These are phyloP conservation scores for Bergia puertoricense DNA, from an alignment of 92 coral and sea anemone genomes.

Conservation along the genomic window DNA sequence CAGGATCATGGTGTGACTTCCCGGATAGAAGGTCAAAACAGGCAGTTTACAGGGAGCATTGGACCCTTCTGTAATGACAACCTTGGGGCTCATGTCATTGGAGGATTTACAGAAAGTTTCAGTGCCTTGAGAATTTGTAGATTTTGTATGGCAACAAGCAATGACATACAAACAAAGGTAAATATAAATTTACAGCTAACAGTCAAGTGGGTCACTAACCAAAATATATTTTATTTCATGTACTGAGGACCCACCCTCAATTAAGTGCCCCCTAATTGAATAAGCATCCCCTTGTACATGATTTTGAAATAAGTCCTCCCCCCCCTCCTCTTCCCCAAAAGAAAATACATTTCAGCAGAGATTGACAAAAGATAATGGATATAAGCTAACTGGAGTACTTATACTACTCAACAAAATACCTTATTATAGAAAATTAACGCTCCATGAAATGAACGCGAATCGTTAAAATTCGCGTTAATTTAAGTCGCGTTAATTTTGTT, in stretches of 20 bases:
- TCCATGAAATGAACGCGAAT: too few relatives aligned
- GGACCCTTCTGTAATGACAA: slow-evolving; percentile 72
- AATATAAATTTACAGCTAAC: too few relatives aligned
- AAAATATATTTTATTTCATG: neutral
- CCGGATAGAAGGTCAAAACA: slow-evolving; percentile 52
- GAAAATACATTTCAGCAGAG: neutral
- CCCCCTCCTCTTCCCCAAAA: neutral
- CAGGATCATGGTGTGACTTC: slow-evolving; percentile 58
- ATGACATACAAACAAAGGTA: slow-evolving; percentile 65
- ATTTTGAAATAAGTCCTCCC: neutral
- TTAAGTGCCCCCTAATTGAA: too few relatives aligned
- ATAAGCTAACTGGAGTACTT: too few relatives aligned
- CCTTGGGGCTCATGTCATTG: slow-evolving; percentile 76
- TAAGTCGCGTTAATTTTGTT: too few relatives aligned
- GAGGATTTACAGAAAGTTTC: slow-evolving; percentile 67
- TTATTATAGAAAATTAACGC: too few relatives aligned
- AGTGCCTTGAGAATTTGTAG: slow-evolving; percentile 61
- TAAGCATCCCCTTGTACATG: neutral
- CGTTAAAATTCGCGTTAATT: too few relatives aligned
- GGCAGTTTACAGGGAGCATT: slow-evolving; percentile 60
- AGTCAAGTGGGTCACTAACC: neutral
- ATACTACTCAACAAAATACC: too few relatives aligned
- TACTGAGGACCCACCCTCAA: neutral
- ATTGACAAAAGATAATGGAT: neutral
- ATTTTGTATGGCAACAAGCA: slow-evolving; percentile 74